These are phyloP conservation scores for Temnothorax nylanderi DNA, from an alignment of 1,140 invertebrate genomes.

Conservation along the genomic window DNA sequence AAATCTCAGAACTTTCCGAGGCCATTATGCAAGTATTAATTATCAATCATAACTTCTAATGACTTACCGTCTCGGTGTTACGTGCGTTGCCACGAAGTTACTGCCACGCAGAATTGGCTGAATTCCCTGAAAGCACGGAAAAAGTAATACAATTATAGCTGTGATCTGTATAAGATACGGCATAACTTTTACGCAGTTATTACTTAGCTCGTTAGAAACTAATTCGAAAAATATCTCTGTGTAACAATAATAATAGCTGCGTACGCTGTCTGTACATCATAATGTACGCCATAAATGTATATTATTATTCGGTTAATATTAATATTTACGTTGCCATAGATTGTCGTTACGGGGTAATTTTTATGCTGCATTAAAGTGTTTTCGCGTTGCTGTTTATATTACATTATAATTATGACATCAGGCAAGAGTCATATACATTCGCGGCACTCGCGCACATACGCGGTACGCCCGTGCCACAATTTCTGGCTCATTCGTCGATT, in stretches of 20 bases:
- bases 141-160: not conserved
- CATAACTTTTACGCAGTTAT: not conserved
- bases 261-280: too few relatives aligned
- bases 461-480: not conserved
- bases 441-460: too few relatives aligned
- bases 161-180: not conserved
- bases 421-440: not conserved
- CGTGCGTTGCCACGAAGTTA: not conserved
- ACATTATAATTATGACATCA: not conserved
- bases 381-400: not conserved
- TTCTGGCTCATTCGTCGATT: slow-evolving; percentile 13
- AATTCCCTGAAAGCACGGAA: not conserved
- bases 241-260: not conserved
- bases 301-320: not conserved
- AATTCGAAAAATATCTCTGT: not conserved
- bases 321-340: not conserved
- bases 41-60: slow-evolving; percentile 33
- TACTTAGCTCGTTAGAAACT: not conserved
- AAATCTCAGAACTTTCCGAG: not conserved
- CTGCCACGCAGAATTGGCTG: not conserved
- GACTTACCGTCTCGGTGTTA: not conserved
- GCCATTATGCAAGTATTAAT: not conserved
- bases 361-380: slow-evolving; percentile 22
- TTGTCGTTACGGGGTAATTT: slow-evolving; percentile 1
- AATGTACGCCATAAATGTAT: too few relatives aligned